phyloP scores from a whole-genome alignment of 2,888 invertebrate genomes.

The Villa cingulata region DNA sequence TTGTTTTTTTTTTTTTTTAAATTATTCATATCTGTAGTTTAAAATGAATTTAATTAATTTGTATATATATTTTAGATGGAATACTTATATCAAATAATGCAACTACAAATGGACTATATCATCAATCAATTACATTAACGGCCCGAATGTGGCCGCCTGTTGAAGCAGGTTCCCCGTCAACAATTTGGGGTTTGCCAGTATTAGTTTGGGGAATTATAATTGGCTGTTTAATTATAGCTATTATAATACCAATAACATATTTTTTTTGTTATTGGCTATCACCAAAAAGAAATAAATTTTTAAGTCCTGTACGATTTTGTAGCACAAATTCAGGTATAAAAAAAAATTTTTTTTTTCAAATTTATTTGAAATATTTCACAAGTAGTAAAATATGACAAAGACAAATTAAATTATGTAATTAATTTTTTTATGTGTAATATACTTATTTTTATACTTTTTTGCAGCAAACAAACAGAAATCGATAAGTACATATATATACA shows the following conservation, averaged over 20 bases:
- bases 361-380: background rate
- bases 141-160: conserved; percentile 29
- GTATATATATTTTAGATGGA: too few species aligned
- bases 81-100: conserved; percentile 12
- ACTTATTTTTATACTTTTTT: background rate
- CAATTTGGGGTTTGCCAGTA: conserved; percentile 16
- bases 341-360: background rate
- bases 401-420: background rate
- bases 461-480: conserved; percentile 11
- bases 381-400: background rate
- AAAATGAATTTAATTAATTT: too few species aligned
- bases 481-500: conserved; percentile 8
- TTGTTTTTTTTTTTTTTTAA: too few species aligned
- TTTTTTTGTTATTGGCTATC: conserved; percentile 17
- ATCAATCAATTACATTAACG: conserved; percentile 30
- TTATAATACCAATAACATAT: conserved; percentile 12
- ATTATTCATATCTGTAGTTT: too few species aligned
- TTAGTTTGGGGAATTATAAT: conserved; percentile 16
- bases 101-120: conserved; percentile 21
- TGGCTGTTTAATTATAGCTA: conserved; percentile 13
- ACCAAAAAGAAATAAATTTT: conserved; percentile 15
- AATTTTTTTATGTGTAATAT: background rate
- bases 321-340: conserved; percentile 13
- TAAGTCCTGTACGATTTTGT: conserved; percentile 11
- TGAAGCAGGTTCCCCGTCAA: conserved; percentile 16